Conservation (phyloP, 2,888 invertebrate genomes). For the Diarsia brunnea region DNA sequence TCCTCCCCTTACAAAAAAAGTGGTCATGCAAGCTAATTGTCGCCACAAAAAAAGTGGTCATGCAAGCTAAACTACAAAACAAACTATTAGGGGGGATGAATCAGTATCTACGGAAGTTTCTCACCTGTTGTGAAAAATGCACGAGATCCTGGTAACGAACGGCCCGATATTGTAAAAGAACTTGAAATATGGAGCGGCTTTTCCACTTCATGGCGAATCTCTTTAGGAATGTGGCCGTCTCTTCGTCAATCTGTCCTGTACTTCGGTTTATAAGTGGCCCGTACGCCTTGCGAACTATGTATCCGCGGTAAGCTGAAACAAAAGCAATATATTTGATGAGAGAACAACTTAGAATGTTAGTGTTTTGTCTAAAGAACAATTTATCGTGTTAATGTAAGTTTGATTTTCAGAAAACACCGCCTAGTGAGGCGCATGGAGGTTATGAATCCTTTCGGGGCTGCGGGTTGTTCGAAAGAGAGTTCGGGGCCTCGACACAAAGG, state of each 20-base stretch:
- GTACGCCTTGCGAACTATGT: slow-evolving; percentile 92
- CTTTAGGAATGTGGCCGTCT: slow-evolving; percentile 93
- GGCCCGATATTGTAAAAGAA: slow-evolving; percentile 95
- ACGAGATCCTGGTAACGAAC: slow-evolving; percentile 95
- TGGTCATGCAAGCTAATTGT: background rate
- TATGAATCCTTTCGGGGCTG: too few species aligned
- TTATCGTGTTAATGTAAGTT: background rate
- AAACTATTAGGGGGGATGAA: slow-evolving; percentile 30
- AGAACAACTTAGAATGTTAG: background rate
- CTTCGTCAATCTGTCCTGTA: slow-evolving; percentile 92
- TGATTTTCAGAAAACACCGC: slow-evolving; percentile 7
- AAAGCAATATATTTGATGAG: slow-evolving; percentile 12
- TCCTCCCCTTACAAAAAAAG: slow-evolving; percentile 14
- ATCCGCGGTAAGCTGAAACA: slow-evolving; percentile 93
- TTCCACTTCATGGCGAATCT: slow-evolving; percentile 96
- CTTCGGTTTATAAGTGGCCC: slow-evolving; percentile 91
- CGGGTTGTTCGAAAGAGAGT: too few species aligned
- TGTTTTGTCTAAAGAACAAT: background rate
- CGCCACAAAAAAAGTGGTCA: background rate
- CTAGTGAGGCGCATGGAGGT: too few species aligned
- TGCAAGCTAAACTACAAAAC: slow-evolving; percentile 2
- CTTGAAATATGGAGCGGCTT: slow-evolving; percentile 95
- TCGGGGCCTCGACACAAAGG: too few species aligned
- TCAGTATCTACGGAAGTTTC: background rate
- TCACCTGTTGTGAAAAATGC: slow-evolving; percentile 96